Conservation (phyloP, 2,797 vertebrate species). For the Platyrinchus mystaceus region DNA sequence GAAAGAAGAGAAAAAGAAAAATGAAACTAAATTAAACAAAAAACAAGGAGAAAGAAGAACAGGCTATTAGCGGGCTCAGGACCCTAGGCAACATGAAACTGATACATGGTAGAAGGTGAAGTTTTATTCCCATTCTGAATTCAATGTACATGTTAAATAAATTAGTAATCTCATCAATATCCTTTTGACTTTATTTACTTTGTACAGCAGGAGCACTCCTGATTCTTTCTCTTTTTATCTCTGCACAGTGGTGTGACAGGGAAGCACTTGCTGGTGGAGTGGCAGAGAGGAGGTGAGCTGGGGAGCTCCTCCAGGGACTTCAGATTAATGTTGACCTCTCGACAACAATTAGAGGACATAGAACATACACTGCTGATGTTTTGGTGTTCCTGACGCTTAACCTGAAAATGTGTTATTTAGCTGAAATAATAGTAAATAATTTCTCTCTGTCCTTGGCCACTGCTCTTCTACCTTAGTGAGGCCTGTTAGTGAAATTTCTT, state of each 20-base stretch:
- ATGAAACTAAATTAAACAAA: neutral
- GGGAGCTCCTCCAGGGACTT: neutral
- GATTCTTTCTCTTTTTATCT: neutral
- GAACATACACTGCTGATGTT: neutral
- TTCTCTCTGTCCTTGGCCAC: neutral
- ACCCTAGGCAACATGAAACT: neutral
- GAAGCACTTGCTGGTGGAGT: neutral
- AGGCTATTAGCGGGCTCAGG: neutral
- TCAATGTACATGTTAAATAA: constrained; percentile 29
- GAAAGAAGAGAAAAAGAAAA: neutral
- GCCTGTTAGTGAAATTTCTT: neutral
- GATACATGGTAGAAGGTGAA: neutral
- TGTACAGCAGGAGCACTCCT: neutral
- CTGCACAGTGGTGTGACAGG: neutral
- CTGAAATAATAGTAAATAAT: neutral
- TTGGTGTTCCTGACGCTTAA: neutral
- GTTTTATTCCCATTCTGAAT: neutral
- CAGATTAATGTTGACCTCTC: neutral
- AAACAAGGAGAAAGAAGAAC: neutral
- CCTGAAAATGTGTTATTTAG: neutral
- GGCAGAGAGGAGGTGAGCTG: neutral
- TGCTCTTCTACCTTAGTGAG: neutral
- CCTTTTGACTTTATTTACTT: constrained; percentile 31
- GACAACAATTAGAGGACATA: neutral
- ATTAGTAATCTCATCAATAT: constrained; percentile 32